Conservation (phyloP, 2,113 vertebrate genomes). For the Scortum barcoo region DNA sequence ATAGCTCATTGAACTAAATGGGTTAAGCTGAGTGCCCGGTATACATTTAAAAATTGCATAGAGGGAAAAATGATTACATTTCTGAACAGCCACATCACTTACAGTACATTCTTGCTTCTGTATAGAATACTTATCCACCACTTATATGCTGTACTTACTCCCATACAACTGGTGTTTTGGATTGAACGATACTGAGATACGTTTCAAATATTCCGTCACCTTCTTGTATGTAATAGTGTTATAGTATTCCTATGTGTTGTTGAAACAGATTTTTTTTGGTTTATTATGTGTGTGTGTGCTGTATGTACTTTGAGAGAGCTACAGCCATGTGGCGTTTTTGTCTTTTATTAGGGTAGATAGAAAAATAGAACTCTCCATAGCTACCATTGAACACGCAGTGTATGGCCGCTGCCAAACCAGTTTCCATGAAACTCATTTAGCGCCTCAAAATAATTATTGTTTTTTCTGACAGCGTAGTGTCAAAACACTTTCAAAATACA, state of each 20-base stretch:
- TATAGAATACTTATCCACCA: not conserved
- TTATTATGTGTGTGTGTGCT: too few relatives aligned
- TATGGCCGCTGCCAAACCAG: conserved; percentile 8
- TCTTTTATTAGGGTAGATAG: not conserved
- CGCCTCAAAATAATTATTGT: not conserved
- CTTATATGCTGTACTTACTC: not conserved
- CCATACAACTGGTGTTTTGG: not conserved
- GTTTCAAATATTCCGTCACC: not conserved
- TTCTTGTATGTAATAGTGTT: not conserved
- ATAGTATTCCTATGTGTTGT: not conserved
- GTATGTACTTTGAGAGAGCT: not conserved
- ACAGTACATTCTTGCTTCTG: too few relatives aligned
- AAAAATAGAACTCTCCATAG: not conserved
- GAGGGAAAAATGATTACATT: not conserved
- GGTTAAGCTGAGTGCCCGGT: too few relatives aligned
- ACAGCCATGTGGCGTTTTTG: not conserved
- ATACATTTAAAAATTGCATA: not conserved
- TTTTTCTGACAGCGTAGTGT: not conserved
- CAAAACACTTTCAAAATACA: not conserved
- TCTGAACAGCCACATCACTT: too few relatives aligned
- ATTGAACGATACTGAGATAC: not conserved
- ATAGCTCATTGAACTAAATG: not conserved
- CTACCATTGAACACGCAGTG: not conserved
- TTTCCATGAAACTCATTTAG: conserved; percentile 19
- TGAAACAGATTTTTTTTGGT: too few relatives aligned